phyloP scores from a whole-genome alignment of 2,113 vertebrate species.

The Forbesichthys agassizii region DNA sequence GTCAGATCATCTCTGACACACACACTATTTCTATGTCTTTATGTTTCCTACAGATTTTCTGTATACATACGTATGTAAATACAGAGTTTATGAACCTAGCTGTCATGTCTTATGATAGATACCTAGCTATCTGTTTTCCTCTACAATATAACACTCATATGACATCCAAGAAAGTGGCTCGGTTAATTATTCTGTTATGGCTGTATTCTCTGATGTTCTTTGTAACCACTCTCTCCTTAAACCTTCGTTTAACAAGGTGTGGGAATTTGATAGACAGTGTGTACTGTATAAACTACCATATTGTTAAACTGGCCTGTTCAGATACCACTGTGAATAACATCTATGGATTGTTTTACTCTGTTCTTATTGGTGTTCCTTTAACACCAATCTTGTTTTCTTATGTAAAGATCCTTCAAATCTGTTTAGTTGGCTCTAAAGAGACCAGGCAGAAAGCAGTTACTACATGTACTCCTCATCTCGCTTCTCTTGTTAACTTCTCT shows the following conservation, averaged over 20 bases:
- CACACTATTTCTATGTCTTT: too few relatives aligned
- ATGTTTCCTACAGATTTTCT: too few relatives aligned
- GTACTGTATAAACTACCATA: slow-evolving; percentile 53
- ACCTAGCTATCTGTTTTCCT: too few relatives aligned
- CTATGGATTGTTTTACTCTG: slow-evolving; percentile 15
- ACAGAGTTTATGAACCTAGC: slow-evolving; percentile 1
- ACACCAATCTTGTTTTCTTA: not conserved
- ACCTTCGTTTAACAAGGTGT: slow-evolving; percentile 40
- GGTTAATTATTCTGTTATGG: slow-evolving; percentile 38
- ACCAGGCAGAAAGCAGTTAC: too few relatives aligned
- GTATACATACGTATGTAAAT: too few relatives aligned
- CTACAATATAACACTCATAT: slow-evolving; percentile 1
- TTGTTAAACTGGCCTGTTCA: not conserved
- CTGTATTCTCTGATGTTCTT: slow-evolving; percentile 25
- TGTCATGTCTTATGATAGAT: too few relatives aligned
- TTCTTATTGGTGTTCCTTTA: slow-evolving; percentile 26
- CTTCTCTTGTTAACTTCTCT: too few relatives aligned
- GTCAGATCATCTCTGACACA: too few relatives aligned
- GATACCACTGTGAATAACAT: slow-evolving; percentile 16
- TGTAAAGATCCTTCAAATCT: too few relatives aligned
- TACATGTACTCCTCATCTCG: too few relatives aligned
- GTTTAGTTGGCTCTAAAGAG: too few relatives aligned
- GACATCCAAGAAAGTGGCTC: slow-evolving; percentile 26
- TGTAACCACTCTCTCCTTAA: slow-evolving; percentile 21
- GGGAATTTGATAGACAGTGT: slow-evolving; percentile 54